Base-by-base conservation (phyloP, 1,140 invertebrate species). In the Oppia nitens region DNA sequence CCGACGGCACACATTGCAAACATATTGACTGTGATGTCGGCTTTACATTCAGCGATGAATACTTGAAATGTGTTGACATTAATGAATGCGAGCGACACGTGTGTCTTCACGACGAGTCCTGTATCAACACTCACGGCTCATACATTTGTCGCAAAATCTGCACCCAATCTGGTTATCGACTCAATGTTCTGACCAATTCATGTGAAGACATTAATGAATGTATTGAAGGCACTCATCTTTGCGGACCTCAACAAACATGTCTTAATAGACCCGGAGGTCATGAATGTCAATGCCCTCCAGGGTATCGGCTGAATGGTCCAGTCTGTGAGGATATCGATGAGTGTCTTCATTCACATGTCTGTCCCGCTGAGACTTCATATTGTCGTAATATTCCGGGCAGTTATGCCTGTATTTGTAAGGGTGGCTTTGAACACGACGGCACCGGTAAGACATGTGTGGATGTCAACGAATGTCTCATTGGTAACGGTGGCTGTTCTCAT, bases 321-420 rank as follows among this genome's bases (percentile, higher is more conserved):
- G 20, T 17, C 9, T 57, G 56, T 57, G 47, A 26, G 1, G 56
- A 57, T 52, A 57, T 57, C 26, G 25, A 57, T 27, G 56, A 57
- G 40, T 57, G 56, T 40, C 48, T 25, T 23, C 56, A 57, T 27
- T 40, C 47, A n/a, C 56, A 57, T 25, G 17, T 57, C 14, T 57
- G 56, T 49, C 56, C 56, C 29, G 20, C 20, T 28, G 56, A 57
- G n/a, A 48, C 47, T 17, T 57, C 56, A 3, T 20, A 20, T 1
- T 95, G 91, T 68, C 89, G 84, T 26, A 95, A 95, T 73, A 83
- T 84, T 0, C 75, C 81, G 24, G 88, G 89, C 40, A 83, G 86
- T 6, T 96, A 85, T 73, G 86, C 85, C 1, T 98, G 93, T 73
- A 94, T 95, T 67, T 98, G 93, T 71, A 89, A 93, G 29, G 93